Evolutionary conservation across 2,797 vertebrate genomes (phyloP).

Genomic region (Decapterus maruadsi): DNA sequence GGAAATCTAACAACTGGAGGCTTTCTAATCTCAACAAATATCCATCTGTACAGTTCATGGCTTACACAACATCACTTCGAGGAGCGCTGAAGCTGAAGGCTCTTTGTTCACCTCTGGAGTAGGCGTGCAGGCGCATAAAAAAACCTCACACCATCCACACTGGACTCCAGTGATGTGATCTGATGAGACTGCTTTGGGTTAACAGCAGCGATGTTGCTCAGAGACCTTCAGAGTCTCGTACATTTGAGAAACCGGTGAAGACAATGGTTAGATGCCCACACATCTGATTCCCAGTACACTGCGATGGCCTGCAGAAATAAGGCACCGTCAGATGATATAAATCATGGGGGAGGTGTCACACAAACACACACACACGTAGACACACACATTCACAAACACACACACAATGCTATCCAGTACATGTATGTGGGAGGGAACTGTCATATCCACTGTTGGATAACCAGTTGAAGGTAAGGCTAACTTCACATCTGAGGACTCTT

Average conservation of each 20-base stretch:
- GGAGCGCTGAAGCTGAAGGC: slow-evolving; percentile 30
- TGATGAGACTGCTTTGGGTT: slow-evolving; percentile 39
- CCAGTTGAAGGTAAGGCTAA: slow-evolving; percentile 53
- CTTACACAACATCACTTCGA: slow-evolving; percentile 13
- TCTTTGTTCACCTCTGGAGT: slow-evolving; percentile 6
- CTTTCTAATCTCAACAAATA: slow-evolving; percentile 28
- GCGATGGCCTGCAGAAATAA: slow-evolving; percentile 68
- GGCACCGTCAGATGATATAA: slow-evolving; percentile 72
- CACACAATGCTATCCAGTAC: slow-evolving; percentile 35
- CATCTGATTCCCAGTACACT: slow-evolving; percentile 68
- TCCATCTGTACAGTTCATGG: slow-evolving; percentile 34
- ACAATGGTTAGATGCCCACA: slow-evolving; percentile 68
- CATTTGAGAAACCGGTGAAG: slow-evolving; percentile 53
- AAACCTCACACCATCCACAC: slow-evolving; percentile 7
- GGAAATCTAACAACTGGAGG: slow-evolving; percentile 23
- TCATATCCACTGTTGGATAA: slow-evolving; percentile 63
- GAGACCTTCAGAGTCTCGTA: slow-evolving; percentile 30
- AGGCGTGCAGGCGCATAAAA: background rate
- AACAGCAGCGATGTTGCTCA: slow-evolving; percentile 20
- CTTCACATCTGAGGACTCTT: slow-evolving; percentile 45
- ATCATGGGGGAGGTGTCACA: slow-evolving; percentile 66
- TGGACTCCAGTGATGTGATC: slow-evolving; percentile 35
- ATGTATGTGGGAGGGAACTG: slow-evolving; percentile 64
- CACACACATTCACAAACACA: slow-evolving; percentile 33
- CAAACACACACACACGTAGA: slow-evolving; percentile 27